These are phyloP conservation scores for Macroglossus sobrinus DNA, from an alignment of 2,113 vertebrate genomes.

Conservation along the genomic window DNA sequence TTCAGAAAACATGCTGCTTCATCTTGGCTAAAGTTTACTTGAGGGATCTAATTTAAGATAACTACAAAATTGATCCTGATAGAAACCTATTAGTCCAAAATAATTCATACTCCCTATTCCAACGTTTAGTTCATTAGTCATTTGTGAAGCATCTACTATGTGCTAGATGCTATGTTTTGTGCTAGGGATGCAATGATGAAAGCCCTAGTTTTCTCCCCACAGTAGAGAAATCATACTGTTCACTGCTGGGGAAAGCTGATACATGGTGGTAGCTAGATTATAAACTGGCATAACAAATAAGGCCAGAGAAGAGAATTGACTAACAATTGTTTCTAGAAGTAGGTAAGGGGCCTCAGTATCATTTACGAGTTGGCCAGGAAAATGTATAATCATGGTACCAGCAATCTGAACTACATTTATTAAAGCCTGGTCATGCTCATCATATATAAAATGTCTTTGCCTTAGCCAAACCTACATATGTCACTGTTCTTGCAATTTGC, in stretches of 20 bases:
- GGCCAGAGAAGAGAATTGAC: background rate
- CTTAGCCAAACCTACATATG: background rate
- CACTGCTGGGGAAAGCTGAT: background rate
- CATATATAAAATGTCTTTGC: background rate
- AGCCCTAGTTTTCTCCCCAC: background rate
- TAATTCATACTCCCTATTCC: background rate
- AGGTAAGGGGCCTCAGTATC: background rate
- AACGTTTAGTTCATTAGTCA: background rate
- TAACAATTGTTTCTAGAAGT: background rate
- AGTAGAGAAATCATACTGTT: background rate
- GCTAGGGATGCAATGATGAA: background rate
- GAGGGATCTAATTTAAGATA: background rate
- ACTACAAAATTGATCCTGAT: background rate
- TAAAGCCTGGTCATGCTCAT: background rate
- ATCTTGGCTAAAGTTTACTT: background rate
- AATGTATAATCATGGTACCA: background rate
- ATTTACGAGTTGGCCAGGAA: background rate
- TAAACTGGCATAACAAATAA: background rate
- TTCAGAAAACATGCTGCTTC: background rate
- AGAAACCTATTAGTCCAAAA: slow-evolving; percentile 8
- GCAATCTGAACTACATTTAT: background rate
- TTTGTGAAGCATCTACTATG: background rate
- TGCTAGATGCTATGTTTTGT: background rate
- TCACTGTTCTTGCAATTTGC: background rate
- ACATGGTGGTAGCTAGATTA: background rate